phyloP scores from a whole-genome alignment of 2,888 invertebrate genomes.

The Scrobipalpa atriplicella region DNA sequence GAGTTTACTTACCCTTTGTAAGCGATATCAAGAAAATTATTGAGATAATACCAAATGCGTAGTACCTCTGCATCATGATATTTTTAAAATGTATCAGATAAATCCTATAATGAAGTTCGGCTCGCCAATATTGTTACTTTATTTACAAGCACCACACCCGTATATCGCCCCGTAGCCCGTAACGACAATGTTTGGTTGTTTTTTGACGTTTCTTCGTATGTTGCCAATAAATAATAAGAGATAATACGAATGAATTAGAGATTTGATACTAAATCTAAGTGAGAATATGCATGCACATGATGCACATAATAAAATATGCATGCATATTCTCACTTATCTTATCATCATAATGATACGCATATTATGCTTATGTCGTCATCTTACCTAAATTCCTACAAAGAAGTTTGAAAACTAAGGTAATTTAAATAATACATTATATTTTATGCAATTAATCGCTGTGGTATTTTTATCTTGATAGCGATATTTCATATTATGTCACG shows the following conservation, averaged over 20 bases:
- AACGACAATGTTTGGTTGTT: neutral
- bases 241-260: neutral
- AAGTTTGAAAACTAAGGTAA: too few species aligned
- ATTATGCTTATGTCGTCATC: too few species aligned
- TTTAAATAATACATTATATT: too few species aligned
- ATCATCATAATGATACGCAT: too few species aligned
- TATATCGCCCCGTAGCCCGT: neutral
- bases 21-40: constrained; percentile 16
- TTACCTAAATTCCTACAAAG: too few species aligned
- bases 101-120: neutral
- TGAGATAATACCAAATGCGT: constrained; percentile 18
- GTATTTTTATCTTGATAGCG: too few species aligned
- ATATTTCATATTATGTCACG: too few species aligned
- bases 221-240: neutral
- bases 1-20: constrained; percentile 26
- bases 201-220: neutral
- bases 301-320: too few species aligned
- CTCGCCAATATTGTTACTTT: neutral
- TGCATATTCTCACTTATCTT: too few species aligned
- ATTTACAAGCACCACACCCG: constrained; percentile 18
- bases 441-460: too few species aligned
- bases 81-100: constrained; percentile 7
- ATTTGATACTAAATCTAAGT: neutral
- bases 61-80: constrained; percentile 25
- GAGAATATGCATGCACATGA: too few species aligned